Percentiles rank a stretch among this genome's conserved stretches.
Evolutionary conservation across 23 tunicate species (phyloP).

Genomic region (Styela plicata): DNA sequence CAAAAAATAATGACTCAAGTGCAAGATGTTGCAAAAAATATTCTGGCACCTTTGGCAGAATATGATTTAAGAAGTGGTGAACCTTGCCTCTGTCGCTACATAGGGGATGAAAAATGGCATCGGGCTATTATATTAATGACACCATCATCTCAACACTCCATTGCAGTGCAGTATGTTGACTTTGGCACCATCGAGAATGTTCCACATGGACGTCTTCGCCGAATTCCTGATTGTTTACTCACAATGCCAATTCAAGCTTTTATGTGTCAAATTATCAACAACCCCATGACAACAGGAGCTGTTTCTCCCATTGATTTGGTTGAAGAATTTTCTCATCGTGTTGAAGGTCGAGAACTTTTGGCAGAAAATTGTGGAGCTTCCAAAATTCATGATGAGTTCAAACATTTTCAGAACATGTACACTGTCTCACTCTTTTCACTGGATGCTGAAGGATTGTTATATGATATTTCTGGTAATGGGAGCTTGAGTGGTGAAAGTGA

Average conservation of each 20-base stretch:
- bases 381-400: background rate
- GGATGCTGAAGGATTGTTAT: background rate
- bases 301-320: background rate
- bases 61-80: background rate
- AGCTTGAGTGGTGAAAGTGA: too few species aligned
- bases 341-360: background rate
- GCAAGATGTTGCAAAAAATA: background rate
- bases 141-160: background rate
- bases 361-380: background rate
- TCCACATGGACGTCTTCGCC: background rate
- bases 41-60: background rate
- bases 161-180: slow-evolving; percentile 19
- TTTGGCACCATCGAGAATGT: slow-evolving; percentile 27
- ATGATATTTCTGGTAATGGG: background rate
- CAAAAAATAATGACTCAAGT: background rate
- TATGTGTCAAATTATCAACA: background rate
- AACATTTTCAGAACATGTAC: background rate
- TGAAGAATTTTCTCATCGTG: background rate
- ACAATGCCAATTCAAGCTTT: slow-evolving; percentile 11
- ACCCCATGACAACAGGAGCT: background rate
- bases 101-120: slow-evolving; percentile 19
- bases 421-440: background rate
- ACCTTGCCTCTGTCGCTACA: slow-evolving; percentile 19
- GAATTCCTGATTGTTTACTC: slow-evolving; percentile 11
- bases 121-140: slow-evolving; percentile 1